Evolutionary conservation across 2,797 vertebrate species (phyloP).

Genomic region (Aselliscus stoliczkanus): DNA sequence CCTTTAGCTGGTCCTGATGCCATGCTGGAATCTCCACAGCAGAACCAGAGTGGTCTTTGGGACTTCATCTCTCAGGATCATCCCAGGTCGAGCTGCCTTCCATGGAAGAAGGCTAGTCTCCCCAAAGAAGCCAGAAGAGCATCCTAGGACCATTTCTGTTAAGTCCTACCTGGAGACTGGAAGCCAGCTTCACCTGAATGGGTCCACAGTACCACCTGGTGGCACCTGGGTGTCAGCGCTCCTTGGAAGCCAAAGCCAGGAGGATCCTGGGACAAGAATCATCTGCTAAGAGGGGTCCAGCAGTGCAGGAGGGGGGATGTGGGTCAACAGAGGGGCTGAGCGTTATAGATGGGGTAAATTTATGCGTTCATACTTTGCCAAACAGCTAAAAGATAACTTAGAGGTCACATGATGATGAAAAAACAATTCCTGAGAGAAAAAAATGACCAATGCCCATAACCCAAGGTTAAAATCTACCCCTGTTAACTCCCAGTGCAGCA

Average conservation of each 20-base stretch:
- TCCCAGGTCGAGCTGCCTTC: neutral
- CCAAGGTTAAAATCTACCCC: neutral
- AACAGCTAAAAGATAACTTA: neutral
- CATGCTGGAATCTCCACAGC: neutral
- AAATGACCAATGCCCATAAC: neutral
- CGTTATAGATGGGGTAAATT: neutral
- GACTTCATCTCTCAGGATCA: neutral
- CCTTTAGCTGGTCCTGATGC: neutral
- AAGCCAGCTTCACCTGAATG: neutral
- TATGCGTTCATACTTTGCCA: neutral
- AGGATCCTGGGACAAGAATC: neutral
- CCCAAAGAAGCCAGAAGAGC: neutral
- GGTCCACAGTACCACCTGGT: slow-evolving; percentile 48
- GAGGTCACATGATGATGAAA: neutral
- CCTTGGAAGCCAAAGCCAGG: neutral
- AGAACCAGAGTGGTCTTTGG: neutral
- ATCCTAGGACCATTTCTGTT: neutral
- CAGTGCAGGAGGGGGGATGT: neutral
- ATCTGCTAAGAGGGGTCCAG: neutral
- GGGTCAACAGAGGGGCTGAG: neutral
- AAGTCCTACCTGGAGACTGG: rapidly evolving
- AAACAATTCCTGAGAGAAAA: neutral
- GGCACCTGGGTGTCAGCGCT: neutral
- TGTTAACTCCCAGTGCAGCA: neutral
- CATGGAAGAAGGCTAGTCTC: neutral